Evolutionary conservation across 2,797 vertebrate genomes (phyloP).

Genomic region (Rhinogobio ventralis): DNA sequence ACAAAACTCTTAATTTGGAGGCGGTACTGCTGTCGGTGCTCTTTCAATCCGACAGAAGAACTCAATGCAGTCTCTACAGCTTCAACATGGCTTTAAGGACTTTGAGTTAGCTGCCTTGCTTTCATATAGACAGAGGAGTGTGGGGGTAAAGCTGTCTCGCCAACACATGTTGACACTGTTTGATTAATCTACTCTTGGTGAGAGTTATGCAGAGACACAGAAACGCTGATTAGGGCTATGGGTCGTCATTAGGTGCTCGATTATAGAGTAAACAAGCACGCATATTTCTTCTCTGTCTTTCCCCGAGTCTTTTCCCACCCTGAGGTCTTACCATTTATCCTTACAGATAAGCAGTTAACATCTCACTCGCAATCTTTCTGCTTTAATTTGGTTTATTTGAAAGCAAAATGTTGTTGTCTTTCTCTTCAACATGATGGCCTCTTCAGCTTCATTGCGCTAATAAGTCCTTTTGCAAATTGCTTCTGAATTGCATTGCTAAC

Average conservation of each 20-base stretch:
- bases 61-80: neutral
- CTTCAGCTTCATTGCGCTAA: constrained; percentile 23
- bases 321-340: constrained; percentile 21
- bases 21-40: neutral
- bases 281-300: constrained; percentile 22
- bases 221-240: neutral
- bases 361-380: constrained; percentile 30
- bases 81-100: constrained; percentile 10
- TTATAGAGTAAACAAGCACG: neutral
- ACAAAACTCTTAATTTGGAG: constrained; percentile 29
- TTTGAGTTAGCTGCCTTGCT: constrained; percentile 38
- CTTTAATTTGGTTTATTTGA: constrained; percentile 51
- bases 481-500: constrained; percentile 38
- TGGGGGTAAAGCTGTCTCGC: neutral
- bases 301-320: neutral
- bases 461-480: constrained; percentile 45
- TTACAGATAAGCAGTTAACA: constrained; percentile 26
- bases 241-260: constrained; percentile 1
- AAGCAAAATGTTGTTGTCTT: constrained; percentile 43
- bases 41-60: constrained; percentile 9
- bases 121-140: constrained; percentile 4
- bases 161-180: constrained; percentile 14
- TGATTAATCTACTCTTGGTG: constrained; percentile 22
- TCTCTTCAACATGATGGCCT: constrained; percentile 18
- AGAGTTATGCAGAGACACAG: constrained; percentile 2